These are phyloP conservation scores for Epinotia bilunana DNA, from an alignment of 2,888 invertebrate species.

Conservation along the genomic window DNA sequence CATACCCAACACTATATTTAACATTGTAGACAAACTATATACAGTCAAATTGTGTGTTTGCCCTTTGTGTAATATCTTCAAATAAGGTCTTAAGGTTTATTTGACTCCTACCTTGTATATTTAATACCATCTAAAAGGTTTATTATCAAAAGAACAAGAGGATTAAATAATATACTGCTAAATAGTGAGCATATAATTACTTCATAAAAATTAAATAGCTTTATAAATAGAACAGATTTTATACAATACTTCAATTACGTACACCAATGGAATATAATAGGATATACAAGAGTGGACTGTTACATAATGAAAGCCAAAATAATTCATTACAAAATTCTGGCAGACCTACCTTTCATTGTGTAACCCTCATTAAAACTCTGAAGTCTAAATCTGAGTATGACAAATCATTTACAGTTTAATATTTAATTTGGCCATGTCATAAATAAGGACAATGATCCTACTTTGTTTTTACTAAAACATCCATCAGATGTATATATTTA, in stretches of 20 bases:
- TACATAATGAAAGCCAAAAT: constrained; percentile 14
- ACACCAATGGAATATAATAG: constrained; percentile 36
- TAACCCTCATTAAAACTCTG: constrained; percentile 28
- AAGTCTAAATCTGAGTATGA: constrained; percentile 18
- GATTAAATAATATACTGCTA: constrained; percentile 58
- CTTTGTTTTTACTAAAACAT: constrained; percentile 10
- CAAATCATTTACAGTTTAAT: constrained; percentile 18
- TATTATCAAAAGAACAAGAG: not conserved
- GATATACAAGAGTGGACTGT: constrained; percentile 23
- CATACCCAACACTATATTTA: too few species aligned
- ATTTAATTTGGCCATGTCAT: not conserved
- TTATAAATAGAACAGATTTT: constrained; percentile 44
- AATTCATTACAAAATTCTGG: not conserved
- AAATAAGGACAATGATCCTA: constrained; percentile 1
- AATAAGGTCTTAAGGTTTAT: too few species aligned
- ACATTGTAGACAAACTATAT: too few species aligned
- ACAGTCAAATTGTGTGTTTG: too few species aligned
- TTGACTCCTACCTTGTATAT: not conserved
- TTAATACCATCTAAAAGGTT: not conserved
- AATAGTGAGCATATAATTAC: constrained; percentile 73
- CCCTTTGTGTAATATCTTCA: too few species aligned
- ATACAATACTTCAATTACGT: constrained; percentile 36
- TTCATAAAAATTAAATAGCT: constrained; percentile 54
- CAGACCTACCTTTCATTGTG: constrained; percentile 10
- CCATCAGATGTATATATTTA: not conserved